A percentile compares a stretch with the other conserved stretches of the same genome.
Conservation (phyloP, 2,888 invertebrate genomes). For the Linnaemya tessellans region DNA sequence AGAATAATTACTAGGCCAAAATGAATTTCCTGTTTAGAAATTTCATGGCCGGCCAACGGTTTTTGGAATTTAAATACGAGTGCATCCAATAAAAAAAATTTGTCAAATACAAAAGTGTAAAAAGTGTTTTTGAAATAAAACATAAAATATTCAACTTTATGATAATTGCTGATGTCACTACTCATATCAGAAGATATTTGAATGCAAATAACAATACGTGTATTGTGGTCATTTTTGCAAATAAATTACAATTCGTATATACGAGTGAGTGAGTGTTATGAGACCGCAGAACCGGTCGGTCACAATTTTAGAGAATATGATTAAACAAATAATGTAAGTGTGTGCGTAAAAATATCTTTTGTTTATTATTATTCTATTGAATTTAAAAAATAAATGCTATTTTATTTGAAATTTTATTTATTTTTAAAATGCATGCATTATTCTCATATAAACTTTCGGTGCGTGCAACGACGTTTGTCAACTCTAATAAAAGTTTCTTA, state of each 20-base stretch:
- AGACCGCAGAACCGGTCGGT: conserved; percentile 19
- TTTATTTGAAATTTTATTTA: not conserved
- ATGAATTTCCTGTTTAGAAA: conserved; percentile 27
- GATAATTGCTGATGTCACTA: conserved; percentile 37
- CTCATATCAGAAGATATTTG: not conserved
- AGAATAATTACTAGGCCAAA: conserved; percentile 1
- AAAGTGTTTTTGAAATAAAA: not conserved
- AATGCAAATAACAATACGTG: conserved; percentile 8
- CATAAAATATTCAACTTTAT: not conserved
- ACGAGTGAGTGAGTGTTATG: conserved; percentile 3
- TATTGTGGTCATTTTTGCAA: conserved; percentile 6
- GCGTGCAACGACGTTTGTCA: not conserved
- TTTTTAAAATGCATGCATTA: conserved; percentile 10
- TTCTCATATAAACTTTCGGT: not conserved
- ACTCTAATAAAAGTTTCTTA: conserved; percentile 7
- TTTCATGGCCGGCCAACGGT: conserved; percentile 27
- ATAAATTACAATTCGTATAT: conserved; percentile 2
- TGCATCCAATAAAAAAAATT: not conserved
- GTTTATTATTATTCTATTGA: not conserved
- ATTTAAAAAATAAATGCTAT: not conserved
- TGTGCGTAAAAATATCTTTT: not conserved
- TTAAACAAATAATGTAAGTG: not conserved
- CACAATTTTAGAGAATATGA: not conserved
- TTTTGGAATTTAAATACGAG: conserved; percentile 5
- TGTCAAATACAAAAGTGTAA: not conserved